Evolutionary conservation across 2,113 vertebrate genomes (phyloP).

Genomic region (Acanthochromis polyacanthus): DNA sequence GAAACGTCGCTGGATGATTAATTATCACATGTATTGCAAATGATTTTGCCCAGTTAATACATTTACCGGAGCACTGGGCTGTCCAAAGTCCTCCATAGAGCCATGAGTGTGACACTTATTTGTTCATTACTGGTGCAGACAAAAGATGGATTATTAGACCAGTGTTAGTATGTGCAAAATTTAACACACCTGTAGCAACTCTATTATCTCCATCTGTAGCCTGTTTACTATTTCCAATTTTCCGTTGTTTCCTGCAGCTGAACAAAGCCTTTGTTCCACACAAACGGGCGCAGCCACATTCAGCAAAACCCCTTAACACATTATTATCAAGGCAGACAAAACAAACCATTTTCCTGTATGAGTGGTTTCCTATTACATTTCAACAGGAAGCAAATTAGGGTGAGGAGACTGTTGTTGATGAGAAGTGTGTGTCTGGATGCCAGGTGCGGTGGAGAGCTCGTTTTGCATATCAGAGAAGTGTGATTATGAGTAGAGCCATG

Average conservation of each 20-base stretch:
- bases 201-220: constrained; percentile 44
- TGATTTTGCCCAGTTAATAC: constrained; percentile 57
- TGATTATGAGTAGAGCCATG: constrained; percentile 71
- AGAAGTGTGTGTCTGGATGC: constrained; percentile 70
- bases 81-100: constrained; percentile 24
- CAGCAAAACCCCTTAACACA: constrained; percentile 41
- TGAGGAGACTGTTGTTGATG: constrained; percentile 67
- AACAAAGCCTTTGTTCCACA: constrained; percentile 64
- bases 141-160: constrained; percentile 39
- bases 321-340: constrained; percentile 74
- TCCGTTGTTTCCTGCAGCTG: constrained; percentile 39
- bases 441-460: constrained; percentile 76
- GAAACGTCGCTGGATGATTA: constrained; percentile 64
- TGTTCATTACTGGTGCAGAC: constrained; percentile 38
- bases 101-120: constrained; percentile 37
- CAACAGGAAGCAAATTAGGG: constrained; percentile 74
- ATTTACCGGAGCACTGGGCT: constrained; percentile 39
- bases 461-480: constrained; percentile 82
- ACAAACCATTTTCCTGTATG: constrained; percentile 71
- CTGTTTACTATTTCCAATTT: constrained; percentile 48
- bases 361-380: constrained; percentile 80
- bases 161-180: constrained; percentile 38
- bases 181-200: constrained; percentile 72
- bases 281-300: constrained; percentile 49
- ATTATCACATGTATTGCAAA: constrained; percentile 60